These are phyloP conservation scores for Mandrillus leucophaeus DNA, from an alignment of 2,113 vertebrate species.

Conservation along the genomic window DNA sequence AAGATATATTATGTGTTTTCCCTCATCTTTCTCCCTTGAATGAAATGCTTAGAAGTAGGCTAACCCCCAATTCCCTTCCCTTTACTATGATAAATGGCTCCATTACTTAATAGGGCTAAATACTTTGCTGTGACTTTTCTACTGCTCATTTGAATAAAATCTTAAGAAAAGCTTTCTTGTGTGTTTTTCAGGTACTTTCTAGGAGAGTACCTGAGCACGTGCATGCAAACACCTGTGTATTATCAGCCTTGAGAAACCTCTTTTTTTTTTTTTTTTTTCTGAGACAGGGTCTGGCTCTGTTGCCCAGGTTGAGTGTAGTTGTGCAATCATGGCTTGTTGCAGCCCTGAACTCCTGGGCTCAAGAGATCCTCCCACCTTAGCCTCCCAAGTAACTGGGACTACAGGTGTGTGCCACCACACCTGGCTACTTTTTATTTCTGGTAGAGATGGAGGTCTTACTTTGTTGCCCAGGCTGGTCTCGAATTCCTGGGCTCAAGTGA, in stretches of 20 bases:
- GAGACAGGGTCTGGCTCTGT: no score
- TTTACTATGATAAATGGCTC: constrained; percentile 80
- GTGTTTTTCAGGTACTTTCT: constrained; percentile 6
- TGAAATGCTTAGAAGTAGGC: constrained; percentile 82
- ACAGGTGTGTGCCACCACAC: no score
- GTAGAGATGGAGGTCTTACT: no score
- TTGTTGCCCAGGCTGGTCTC: no score
- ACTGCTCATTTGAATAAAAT: constrained; percentile 70
- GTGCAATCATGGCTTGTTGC: no score
- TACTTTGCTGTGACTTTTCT: constrained; percentile 64
- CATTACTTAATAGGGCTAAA: constrained; percentile 68
- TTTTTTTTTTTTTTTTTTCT: no score
- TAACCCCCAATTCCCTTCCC: constrained; percentile 80
- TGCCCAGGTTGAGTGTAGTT: no score
- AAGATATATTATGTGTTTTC: constrained; percentile 88
- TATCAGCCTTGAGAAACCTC: background rate
- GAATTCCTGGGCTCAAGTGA: no score
- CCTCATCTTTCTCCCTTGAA: constrained; percentile 83
- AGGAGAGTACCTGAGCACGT: background rate
- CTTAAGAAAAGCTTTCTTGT: background rate
- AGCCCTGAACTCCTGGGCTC: no score
- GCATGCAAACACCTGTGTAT: background rate
- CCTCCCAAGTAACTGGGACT: no score
- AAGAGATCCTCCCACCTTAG: no score
- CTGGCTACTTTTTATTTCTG: no score